Percentiles rank a stretch among this genome's conserved stretches.
phyloP scores from a whole-genome alignment of 2,888 invertebrate species.

The Parapristionchus giblindavisi region DNA sequence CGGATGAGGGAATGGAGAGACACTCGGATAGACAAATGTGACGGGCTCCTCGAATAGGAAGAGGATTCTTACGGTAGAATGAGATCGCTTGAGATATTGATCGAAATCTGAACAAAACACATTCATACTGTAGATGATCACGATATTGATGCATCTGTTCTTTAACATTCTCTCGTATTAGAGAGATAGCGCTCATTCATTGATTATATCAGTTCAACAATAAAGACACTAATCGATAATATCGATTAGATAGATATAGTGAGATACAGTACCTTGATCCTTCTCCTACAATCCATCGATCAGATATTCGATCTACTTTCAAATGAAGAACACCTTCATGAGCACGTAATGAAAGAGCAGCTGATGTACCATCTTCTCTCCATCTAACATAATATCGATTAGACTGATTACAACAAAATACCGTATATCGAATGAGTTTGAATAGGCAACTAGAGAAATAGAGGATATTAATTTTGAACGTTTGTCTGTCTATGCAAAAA shows the following conservation, averaged over 20 bases:
- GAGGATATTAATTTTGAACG: neutral
- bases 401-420: no score
- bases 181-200: neutral
- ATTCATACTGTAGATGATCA: neutral
- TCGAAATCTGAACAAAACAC: constrained; percentile 7
- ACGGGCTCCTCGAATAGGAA: constrained; percentile 32
- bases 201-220: neutral
- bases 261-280: constrained; percentile 22
- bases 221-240: neutral
- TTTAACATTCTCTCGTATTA: neutral
- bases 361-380: constrained; percentile 24
- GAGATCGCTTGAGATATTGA: constrained; percentile 32
- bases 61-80: constrained; percentile 37
- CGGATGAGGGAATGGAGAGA: constrained; percentile 20
- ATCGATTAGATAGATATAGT: no score
- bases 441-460: neutral
- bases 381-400: constrained; percentile 8
- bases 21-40: constrained; percentile 31
- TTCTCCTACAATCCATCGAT: constrained; percentile 34
- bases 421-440: no score
- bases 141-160: neutral
- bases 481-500: constrained; percentile 89
- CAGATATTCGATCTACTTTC: constrained; percentile 17
- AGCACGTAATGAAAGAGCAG: constrained; percentile 29
- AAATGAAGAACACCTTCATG: constrained; percentile 34